A percentile compares a stretch with the other conserved stretches of the same genome.
These are phyloP conservation scores for Ceratina calcarata DNA, from an alignment of 1,140 invertebrate genomes.

Conservation along the genomic window DNA sequence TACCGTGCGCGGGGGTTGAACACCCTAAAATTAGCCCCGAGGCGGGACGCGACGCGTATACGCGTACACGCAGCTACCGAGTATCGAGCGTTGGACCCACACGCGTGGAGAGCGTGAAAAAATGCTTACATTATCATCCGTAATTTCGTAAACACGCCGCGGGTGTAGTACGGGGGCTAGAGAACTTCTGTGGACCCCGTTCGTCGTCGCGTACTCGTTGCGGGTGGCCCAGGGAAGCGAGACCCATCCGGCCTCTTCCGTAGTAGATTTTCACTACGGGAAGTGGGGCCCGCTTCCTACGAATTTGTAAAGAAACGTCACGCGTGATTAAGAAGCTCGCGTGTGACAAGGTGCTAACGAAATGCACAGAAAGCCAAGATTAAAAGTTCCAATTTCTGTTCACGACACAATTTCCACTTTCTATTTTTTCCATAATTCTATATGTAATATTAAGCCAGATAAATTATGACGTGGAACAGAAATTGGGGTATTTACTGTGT, in stretches of 20 bases:
- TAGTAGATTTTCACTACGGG: constrained; percentile 9
- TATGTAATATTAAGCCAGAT: too few species aligned
- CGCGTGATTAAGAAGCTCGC: background rate
- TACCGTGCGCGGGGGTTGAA: constrained; percentile 73
- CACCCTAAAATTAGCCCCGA: constrained; percentile 80
- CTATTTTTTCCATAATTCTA: too few species aligned
- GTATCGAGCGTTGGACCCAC: constrained; percentile 62
- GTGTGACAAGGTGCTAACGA: background rate
- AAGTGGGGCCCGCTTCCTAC: constrained; percentile 22
- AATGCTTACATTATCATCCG: constrained; percentile 81
- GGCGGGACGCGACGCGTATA: constrained; percentile 59
- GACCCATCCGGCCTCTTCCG: constrained; percentile 27
- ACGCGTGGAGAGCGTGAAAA: constrained; percentile 76
- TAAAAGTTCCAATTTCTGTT: too few species aligned
- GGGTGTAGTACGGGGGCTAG: constrained; percentile 34
- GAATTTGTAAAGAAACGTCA: background rate
- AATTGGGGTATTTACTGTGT: too few species aligned
- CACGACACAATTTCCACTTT: too few species aligned
- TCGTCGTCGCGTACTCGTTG: constrained; percentile 67
- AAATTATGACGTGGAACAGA: too few species aligned
- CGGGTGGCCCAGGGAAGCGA: constrained; percentile 71
- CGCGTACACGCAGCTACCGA: constrained; percentile 46
- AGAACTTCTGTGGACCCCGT: constrained; percentile 36
- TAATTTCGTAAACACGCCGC: constrained; percentile 78
- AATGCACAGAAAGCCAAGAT: background rate